These are phyloP conservation scores for Orchesella flavescens DNA, from an alignment of 2,888 invertebrate genomes.

Conservation along the genomic window DNA sequence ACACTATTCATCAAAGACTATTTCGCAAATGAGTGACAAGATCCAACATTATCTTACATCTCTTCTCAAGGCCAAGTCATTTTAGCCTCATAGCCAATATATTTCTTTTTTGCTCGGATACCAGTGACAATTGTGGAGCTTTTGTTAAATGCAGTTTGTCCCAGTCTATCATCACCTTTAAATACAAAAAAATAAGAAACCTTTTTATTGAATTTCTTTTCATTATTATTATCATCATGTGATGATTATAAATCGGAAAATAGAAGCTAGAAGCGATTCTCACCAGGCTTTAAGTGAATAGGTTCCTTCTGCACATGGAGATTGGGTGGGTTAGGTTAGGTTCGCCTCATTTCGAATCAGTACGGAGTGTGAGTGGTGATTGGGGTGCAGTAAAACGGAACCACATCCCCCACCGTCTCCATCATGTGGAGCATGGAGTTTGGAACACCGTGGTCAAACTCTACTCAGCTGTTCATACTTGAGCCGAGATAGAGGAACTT, in stretches of 20 bases:
- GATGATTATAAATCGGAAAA: no score
- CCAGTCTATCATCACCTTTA: no score
- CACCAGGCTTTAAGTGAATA: slow-evolving; percentile 89
- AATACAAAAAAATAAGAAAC: neutral
- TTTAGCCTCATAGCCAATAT: slow-evolving; percentile 82
- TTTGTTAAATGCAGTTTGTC: slow-evolving; percentile 88
- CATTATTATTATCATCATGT: neutral
- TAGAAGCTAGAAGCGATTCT: no score
- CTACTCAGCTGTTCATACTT: slow-evolving; percentile 83
- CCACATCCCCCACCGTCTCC: no score
- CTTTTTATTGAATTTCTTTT: no score
- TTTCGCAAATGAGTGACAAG: no score
- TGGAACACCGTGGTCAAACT: slow-evolving; percentile 86
- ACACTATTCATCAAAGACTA: no score
- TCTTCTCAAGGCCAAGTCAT: no score
- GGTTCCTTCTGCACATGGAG: no score
- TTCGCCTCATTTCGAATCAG: slow-evolving; percentile 79
- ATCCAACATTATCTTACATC: no score
- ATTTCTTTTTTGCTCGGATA: slow-evolving; percentile 86
- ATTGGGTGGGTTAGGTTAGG: slow-evolving; percentile 87
- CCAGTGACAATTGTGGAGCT: slow-evolving; percentile 89
- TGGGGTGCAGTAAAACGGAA: no score
- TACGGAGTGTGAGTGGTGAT: slow-evolving; percentile 83
- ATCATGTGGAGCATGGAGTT: slow-evolving; percentile 87
- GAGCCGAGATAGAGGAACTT: slow-evolving; percentile 74